Evolutionary conservation across 2,797 vertebrate genomes (phyloP), one percentile per base, ranked within the genome.

Genomic region (Schizopygopsis pylzovi): DNA sequence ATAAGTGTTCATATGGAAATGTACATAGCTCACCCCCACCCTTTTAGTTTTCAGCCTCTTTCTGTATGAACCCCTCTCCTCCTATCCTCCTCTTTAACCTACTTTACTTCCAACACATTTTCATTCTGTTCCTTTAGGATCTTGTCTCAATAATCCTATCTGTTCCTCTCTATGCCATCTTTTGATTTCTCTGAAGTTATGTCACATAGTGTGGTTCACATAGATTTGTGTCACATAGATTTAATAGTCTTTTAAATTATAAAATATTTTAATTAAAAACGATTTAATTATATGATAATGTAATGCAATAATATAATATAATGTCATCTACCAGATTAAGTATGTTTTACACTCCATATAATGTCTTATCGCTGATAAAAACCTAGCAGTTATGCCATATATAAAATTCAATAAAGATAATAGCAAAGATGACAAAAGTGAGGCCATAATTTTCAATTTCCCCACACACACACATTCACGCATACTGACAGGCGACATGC

Each of bases 1-100:
- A 65, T 86, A 88, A 88, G 52, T 13, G 28, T 20, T 76, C 25
- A 37, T 39, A 71, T 87, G 71, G 47, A 83, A 61, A 85, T 84
- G 11, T 82, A 41, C 16, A 41, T 82, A n/a, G 52, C 59, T 82
- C 73, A 39, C 78, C 79, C 61, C 59, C 54, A n/a, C 25, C 76
- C 25, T 65, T 45, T 63, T 65, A 13, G 6, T 65, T 65, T 67
- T 65, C 28, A 33, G 28, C 28, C 28, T 25, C 33, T 33, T 86
- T 79, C 20, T 52, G 15, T 33, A 70, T 16, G 49, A 78, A 37
- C 9, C 18, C 13, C 9, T 71, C 28, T 61, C 71, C 25, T 83
- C 18, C 49, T 22, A 25, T 39, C 45, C 70, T 56, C 16, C 2
- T 84, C 10, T 65, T 67, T 6, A 68, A 70, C 63, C 11, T 47